Evolutionary conservation across 2,888 invertebrate species (phyloP).

Genomic region (Monopis laevigella): DNA sequence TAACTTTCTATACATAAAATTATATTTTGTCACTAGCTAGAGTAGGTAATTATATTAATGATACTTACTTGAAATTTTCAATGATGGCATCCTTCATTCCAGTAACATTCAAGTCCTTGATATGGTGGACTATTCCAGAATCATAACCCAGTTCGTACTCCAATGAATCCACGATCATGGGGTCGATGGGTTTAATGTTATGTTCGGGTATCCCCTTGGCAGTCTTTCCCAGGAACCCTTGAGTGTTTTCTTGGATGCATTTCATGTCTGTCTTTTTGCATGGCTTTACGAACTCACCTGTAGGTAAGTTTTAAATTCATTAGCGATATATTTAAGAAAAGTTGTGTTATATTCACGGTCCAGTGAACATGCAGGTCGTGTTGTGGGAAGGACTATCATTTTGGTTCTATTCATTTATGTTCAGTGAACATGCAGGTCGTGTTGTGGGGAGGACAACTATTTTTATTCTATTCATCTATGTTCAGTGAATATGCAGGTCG

Average conservation of each 20-base stretch:
- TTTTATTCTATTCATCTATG: no score
- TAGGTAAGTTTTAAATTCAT: no score
- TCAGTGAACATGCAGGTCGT: no score
- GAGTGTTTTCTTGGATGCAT: constrained; percentile 39
- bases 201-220: constrained; percentile 32
- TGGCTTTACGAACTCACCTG: constrained; percentile 27
- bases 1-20: no score
- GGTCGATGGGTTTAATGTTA: constrained; percentile 38
- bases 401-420: no score
- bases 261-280: constrained; percentile 37
- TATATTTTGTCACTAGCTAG: no score
- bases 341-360: no score
- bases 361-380: no score
- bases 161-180: constrained; percentile 30
- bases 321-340: no score
- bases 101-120: constrained; percentile 35
- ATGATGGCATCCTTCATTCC: constrained; percentile 40
- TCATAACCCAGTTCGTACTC: constrained; percentile 25
- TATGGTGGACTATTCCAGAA: constrained; percentile 28
- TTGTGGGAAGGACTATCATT: no score
- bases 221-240: constrained; percentile 38
- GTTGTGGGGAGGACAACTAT: no score
- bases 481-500: no score
- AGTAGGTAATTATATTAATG: background rate
- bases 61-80: constrained; percentile 39